phyloP scores from a whole-genome alignment of 2,797 vertebrate species.

The Diplodus puntazzo region DNA sequence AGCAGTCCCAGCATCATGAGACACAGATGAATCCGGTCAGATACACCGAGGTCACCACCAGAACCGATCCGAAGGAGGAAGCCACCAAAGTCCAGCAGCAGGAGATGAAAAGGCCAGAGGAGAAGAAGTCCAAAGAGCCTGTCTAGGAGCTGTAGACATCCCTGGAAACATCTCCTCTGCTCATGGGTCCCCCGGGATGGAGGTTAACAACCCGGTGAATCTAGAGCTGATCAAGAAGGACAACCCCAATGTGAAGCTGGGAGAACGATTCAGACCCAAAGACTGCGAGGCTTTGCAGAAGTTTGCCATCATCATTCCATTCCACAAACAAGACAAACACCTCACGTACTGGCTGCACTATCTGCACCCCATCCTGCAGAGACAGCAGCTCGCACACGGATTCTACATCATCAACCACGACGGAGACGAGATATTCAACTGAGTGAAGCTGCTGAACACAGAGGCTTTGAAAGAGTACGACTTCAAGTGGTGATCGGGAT shows the following conservation, averaged over 20 bases:
- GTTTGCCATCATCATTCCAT: conserved; percentile 96
- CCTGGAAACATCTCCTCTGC: conserved; percentile 78
- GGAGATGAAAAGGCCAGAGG: no score
- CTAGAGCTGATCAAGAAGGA: conserved; percentile 83
- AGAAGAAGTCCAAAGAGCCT: neutral
- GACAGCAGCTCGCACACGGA: conserved; percentile 96
- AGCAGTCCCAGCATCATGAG: conserved; percentile 43
- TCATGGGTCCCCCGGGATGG: conserved; percentile 82
- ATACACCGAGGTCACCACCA: accelerated
- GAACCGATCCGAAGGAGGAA: neutral
- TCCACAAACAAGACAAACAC: conserved; percentile 94
- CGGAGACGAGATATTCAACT: no score
- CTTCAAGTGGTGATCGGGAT: no score
- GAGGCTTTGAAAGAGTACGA: no score
- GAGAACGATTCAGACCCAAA: conserved; percentile 88
- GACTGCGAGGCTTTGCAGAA: conserved; percentile 91
- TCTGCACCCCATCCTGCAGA: conserved; percentile 93
- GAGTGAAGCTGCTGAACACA: no score
- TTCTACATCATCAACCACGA: conserved; percentile 95
- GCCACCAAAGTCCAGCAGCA: neutral
- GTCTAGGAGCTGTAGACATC: conserved; percentile 70
- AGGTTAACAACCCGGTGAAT: conserved; percentile 87
- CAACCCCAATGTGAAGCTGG: conserved; percentile 85
- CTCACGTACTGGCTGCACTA: conserved; percentile 98
- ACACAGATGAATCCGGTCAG: neutral